Conservation (phyloP, 2,113 vertebrate genomes). For the Amphiprion percula region DNA sequence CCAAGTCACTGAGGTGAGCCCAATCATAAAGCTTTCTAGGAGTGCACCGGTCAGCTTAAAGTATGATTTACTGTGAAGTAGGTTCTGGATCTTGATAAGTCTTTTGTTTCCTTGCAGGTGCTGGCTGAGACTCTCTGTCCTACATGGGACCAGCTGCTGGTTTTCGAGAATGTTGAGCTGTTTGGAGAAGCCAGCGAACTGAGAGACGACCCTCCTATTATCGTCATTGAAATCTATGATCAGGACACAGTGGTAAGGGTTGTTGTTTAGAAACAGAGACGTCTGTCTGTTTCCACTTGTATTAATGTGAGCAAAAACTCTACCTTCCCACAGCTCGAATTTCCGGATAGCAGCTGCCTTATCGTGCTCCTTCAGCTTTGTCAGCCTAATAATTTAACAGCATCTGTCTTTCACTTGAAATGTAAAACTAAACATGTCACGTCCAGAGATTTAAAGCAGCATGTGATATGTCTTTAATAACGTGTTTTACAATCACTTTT, state of each 20-base stretch:
- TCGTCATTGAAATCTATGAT: slow-evolving; percentile 96
- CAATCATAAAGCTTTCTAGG: background rate
- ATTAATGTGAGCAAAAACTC: slow-evolving; percentile 1
- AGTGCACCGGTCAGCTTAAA: accelerated
- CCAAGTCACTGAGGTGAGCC: slow-evolving; percentile 94
- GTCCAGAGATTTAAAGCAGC: background rate
- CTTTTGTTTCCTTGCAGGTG: slow-evolving; percentile 76
- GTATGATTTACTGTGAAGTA: accelerated
- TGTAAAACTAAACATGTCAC: slow-evolving; percentile 8
- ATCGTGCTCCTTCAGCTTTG: background rate
- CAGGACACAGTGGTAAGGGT: slow-evolving; percentile 92
- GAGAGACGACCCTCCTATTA: slow-evolving; percentile 94
- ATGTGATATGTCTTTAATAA: background rate
- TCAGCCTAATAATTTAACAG: slow-evolving; percentile 24
- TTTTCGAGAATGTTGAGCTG: slow-evolving; percentile 93
- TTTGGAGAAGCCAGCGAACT: slow-evolving; percentile 92
- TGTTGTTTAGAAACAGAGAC: slow-evolving; percentile 11
- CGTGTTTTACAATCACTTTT: background rate
- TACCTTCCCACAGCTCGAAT: slow-evolving; percentile 6
- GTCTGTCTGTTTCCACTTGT: slow-evolving; percentile 18
- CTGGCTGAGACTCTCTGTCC: slow-evolving; percentile 96
- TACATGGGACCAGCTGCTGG: slow-evolving; percentile 96
- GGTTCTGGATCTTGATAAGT: background rate
- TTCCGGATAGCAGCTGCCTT: slow-evolving; percentile 15
- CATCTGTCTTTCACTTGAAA: slow-evolving; percentile 40